Percentiles rank a stretch among this genome's conserved stretches.
Conservation (phyloP, 2,797 vertebrate species). For the Cynodonichthys magdalenae region DNA sequence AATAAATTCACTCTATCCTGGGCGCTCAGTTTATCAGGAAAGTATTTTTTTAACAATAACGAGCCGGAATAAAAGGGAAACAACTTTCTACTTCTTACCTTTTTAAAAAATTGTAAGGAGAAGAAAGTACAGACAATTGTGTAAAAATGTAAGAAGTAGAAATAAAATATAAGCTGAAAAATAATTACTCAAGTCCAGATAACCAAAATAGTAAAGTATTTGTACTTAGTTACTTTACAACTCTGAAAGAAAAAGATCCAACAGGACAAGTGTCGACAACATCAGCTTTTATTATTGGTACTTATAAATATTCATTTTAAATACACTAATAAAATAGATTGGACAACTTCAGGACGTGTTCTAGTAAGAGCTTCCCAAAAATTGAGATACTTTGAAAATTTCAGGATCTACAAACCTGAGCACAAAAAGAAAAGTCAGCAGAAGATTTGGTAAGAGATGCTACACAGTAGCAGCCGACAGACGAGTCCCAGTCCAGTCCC, state of each 20-base stretch:
- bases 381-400: constrained; percentile 68
- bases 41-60: no score
- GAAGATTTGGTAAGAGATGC: constrained; percentile 67
- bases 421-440: constrained; percentile 69
- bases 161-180: no score
- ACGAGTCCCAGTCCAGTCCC: constrained; percentile 11
- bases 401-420: constrained; percentile 79
- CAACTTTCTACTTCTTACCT: no score
- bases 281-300: constrained; percentile 75
- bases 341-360: constrained; percentile 76
- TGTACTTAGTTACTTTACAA: no score
- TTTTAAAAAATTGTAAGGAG: no score
- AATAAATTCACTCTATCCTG: no score
- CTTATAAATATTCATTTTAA: constrained; percentile 91
- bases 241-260: constrained; percentile 1
- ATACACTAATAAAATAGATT: constrained; percentile 91
- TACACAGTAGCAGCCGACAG: constrained; percentile 88
- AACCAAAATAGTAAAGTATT: no score
- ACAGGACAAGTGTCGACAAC: constrained; percentile 21
- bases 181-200: no score
- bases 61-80: no score
- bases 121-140: no score
- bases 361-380: constrained; percentile 81
- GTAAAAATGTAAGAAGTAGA: no score
- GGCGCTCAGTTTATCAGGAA: no score